Percentiles rank a stretch among this genome's conserved stretches.
Evolutionary conservation across 2,113 vertebrate species (phyloP).

Genomic region (Nansenia antarctica): DNA sequence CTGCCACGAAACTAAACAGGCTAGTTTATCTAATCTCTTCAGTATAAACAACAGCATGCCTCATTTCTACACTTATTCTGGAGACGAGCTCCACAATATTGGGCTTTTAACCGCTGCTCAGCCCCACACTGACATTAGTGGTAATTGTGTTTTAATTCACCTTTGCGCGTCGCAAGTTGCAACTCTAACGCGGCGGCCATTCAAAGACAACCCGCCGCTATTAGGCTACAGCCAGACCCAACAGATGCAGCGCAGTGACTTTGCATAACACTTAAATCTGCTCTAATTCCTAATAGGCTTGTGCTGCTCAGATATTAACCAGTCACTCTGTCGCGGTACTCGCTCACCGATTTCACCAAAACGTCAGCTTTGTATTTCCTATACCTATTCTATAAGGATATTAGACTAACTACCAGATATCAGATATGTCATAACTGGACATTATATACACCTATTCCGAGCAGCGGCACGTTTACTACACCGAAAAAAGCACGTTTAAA

Average conservation of each 20-base stretch:
- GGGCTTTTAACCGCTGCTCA: slow-evolving; percentile 42
- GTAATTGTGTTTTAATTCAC: slow-evolving; percentile 40
- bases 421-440: slow-evolving; percentile 31
- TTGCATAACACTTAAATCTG: slow-evolving; percentile 75
- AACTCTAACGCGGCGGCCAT: slow-evolving; percentile 57
- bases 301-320: slow-evolving; percentile 68
- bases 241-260: slow-evolving; percentile 71
- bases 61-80: slow-evolving; percentile 82
- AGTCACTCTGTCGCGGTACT: slow-evolving; percentile 61
- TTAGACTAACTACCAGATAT: slow-evolving; percentile 4
- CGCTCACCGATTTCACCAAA: slow-evolving; percentile 24
- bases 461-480: slow-evolving; percentile 50
- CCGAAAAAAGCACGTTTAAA: slow-evolving; percentile 62
- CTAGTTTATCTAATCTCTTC: slow-evolving; percentile 90
- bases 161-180: slow-evolving; percentile 35
- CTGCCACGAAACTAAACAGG: slow-evolving; percentile 87
- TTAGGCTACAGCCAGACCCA: slow-evolving; percentile 64
- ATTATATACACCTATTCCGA: slow-evolving; percentile 40
- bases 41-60: slow-evolving; percentile 84
- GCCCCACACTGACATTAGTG: slow-evolving; percentile 21
- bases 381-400: neutral
- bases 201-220: slow-evolving; percentile 43
- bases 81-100: slow-evolving; percentile 67
- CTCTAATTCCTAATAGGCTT: slow-evolving; percentile 77
- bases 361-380: slow-evolving; percentile 31